Evolutionary conservation across 2,888 invertebrate species (phyloP).

Genomic region (Leptopterna dolabrata): DNA sequence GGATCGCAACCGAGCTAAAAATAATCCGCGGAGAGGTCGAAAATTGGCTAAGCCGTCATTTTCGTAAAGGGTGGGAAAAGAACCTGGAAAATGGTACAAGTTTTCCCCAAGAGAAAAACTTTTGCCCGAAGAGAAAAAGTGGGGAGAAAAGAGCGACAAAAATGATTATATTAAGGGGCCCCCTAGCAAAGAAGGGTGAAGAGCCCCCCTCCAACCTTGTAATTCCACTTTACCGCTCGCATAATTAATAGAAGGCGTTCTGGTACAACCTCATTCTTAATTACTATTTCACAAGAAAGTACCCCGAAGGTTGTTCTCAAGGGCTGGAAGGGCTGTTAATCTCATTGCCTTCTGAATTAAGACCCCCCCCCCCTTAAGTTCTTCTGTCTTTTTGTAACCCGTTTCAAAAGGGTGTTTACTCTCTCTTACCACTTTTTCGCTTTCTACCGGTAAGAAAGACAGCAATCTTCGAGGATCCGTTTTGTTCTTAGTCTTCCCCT

Average conservation of each 20-base stretch:
- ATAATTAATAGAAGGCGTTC: conserved; percentile 48
- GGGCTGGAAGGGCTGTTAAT: conserved; percentile 38
- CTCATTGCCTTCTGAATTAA: conserved; percentile 54
- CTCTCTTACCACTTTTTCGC: conserved; percentile 8
- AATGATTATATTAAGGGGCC: conserved; percentile 50
- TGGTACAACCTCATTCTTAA: conserved; percentile 53
- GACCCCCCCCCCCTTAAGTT: conserved; percentile 63
- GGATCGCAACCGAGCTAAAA: too few species aligned
- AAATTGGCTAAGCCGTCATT: neutral
- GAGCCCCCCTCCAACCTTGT: conserved; percentile 23
- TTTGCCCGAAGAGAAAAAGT: neutral
- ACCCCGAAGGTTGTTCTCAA: neutral
- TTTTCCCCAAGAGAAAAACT: neutral
- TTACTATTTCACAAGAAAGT: conserved; percentile 52
- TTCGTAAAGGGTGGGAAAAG: neutral
- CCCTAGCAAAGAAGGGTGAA: neutral
- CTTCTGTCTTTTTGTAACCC: conserved; percentile 63
- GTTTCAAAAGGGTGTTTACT: conserved; percentile 4
- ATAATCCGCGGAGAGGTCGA: neutral
- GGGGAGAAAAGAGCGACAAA: conserved; percentile 34
- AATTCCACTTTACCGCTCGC: conserved; percentile 55
- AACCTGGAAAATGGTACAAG: neutral
- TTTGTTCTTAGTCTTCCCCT: neutral
- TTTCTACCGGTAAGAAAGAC: neutral
- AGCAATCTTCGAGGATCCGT: conserved; percentile 14